Evolutionary conservation across 2,888 invertebrate species (phyloP).

Genomic region (Alviniconcha strummeri): DNA sequence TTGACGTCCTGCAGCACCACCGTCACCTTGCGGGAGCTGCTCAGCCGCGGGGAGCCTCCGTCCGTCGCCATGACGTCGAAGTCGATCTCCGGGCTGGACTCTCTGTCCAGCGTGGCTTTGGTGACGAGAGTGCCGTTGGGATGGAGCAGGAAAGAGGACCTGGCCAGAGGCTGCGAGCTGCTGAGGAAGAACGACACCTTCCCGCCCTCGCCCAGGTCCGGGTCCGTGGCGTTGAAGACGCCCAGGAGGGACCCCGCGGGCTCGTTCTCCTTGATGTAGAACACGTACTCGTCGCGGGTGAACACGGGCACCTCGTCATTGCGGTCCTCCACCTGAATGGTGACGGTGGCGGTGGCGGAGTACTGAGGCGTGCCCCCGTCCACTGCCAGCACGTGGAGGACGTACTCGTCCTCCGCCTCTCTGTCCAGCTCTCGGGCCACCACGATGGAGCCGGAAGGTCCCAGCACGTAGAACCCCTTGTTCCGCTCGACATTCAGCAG

Average conservation of each 20-base stretch:
- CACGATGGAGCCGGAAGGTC: slow-evolving; percentile 32
- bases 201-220: slow-evolving; percentile 35
- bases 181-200: slow-evolving; percentile 30
- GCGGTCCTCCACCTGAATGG: slow-evolving; percentile 31
- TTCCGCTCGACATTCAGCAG: slow-evolving; percentile 48
- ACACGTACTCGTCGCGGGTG: slow-evolving; percentile 31
- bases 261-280: slow-evolving; percentile 31
- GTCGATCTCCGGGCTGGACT: slow-evolving; percentile 44
- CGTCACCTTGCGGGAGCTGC: slow-evolving; percentile 51
- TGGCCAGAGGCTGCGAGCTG: slow-evolving; percentile 14
- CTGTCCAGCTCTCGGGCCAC: slow-evolving; percentile 36
- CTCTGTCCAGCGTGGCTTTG: slow-evolving; percentile 55
- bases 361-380: slow-evolving; percentile 34
- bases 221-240: slow-evolving; percentile 33
- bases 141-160: slow-evolving; percentile 26
- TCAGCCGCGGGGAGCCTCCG: slow-evolving; percentile 51
- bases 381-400: slow-evolving; percentile 28
- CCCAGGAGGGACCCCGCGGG: slow-evolving; percentile 34
- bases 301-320: slow-evolving; percentile 38
- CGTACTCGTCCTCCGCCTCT: slow-evolving; percentile 33
- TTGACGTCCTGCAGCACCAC: slow-evolving; percentile 57
- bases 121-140: slow-evolving; percentile 53
- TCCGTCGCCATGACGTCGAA: slow-evolving; percentile 58
- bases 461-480: slow-evolving; percentile 50
- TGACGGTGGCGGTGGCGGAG: slow-evolving; percentile 37